Evolutionary conservation across 2,113 vertebrate genomes (phyloP).

Genomic region (Nerophis lumbriciformis): DNA sequence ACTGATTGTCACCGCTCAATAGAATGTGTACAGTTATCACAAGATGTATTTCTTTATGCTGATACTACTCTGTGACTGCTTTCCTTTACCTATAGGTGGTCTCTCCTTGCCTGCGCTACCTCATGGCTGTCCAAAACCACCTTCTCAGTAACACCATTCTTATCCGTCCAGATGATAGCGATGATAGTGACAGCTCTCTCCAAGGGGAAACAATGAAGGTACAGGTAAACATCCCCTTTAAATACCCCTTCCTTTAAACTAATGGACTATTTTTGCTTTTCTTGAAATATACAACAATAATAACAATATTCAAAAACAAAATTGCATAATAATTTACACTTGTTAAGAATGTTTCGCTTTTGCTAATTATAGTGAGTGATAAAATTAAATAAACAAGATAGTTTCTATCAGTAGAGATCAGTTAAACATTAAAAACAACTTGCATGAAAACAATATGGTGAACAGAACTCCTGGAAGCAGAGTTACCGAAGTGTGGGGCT

Average conservation of each 20-base stretch:
- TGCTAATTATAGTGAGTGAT: background rate
- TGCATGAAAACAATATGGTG: slow-evolving; percentile 3
- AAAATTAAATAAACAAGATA: background rate
- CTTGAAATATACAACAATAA: slow-evolving; percentile 2
- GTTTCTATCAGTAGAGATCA: slow-evolving; percentile 4
- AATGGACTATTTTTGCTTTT: slow-evolving; percentile 16
- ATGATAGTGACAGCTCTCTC: slow-evolving; percentile 99
- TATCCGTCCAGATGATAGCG: slow-evolving; percentile 92
- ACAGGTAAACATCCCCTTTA: slow-evolving; percentile 99
- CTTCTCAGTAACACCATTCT: slow-evolving; percentile 97
- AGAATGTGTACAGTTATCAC: slow-evolving; percentile 11
- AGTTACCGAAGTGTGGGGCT: slow-evolving; percentile 63
- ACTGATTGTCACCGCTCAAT: slow-evolving; percentile 13
- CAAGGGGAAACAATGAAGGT: slow-evolving; percentile 99
- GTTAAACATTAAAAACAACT: background rate
- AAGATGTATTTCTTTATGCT: background rate
- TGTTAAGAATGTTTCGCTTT: slow-evolving; percentile 3
- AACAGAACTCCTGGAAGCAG: slow-evolving; percentile 32
- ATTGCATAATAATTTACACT: slow-evolving; percentile 5
- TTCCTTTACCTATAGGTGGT: slow-evolving; percentile 82
- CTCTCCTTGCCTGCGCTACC: slow-evolving; percentile 92
- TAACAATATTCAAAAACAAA: background rate
- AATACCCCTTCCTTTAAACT: slow-evolving; percentile 68
- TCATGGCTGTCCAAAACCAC: slow-evolving; percentile 99
- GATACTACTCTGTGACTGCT: slow-evolving; percentile 9